Base-by-base conservation (phyloP, 2,888 invertebrate species). In the Drosophila macrospina region DNA sequence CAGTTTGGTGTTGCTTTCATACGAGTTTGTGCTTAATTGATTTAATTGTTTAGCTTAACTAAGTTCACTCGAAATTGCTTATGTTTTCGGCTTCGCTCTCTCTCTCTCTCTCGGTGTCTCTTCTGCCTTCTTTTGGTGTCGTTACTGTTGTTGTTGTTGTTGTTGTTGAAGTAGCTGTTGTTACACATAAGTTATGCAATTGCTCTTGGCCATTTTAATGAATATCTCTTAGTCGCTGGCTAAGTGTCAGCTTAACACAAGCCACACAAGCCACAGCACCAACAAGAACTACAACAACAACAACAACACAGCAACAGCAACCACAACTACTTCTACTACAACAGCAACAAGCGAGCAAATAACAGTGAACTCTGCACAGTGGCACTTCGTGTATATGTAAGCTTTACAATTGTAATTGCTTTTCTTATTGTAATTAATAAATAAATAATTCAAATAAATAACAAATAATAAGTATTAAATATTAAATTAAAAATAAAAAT, bases 161-260 rank as follows among this genome's bases (percentile, higher is more conserved):
- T 48, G 39, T 42, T 39, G 37, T 20, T 20, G 20, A 20, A 20
- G 20, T n/a, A 30, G 34, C 60, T 50, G 48, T 41, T 83, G 66
- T 57, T 83, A 57, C 69, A 67, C 64, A 72, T 78, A 65, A 77
- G 70, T 80, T 85, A 85, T 78, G 79, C 73, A 76, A 73, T 60
- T 62, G 69, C 79, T 80, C 50, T 20, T 48, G 74, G 77, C 71
- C 51, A 68, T 61, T 64, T 65, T 75, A 85, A 83, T 80, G 77
- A 78, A 84, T 81, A 82, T 66, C 72, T 79, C 66, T 82, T 63
- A 76, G 76, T 78, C 56, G 69, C 70, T 55, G 28, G 68, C 76
- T 69, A 79, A 74, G 74, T 78, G 80, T 85, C 74, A 78, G 81
- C 55, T 69, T 56, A 73, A 64, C 84, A 52, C 61, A 62, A 54